A percentile compares a stretch with the other conserved stretches of the same genome.
Evolutionary conservation across 2,797 vertebrate genomes (phyloP).

Genomic region (Mus spretus): DNA sequence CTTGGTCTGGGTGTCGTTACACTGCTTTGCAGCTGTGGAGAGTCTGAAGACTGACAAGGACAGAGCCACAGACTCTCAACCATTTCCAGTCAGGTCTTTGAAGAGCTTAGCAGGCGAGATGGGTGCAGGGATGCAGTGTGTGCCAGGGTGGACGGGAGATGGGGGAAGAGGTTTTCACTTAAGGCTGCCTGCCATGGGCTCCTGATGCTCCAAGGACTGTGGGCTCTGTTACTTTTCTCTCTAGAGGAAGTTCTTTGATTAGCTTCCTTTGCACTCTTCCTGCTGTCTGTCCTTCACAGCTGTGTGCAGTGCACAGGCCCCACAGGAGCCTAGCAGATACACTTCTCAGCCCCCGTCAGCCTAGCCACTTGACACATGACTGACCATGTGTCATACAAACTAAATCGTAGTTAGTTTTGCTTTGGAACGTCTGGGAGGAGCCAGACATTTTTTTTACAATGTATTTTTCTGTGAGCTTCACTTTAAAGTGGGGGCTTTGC

Average conservation of each 20-base stretch:
- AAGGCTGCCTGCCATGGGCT: rapidly evolving
- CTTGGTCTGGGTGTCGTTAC: rapidly evolving
- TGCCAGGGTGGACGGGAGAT: too few relatives aligned
- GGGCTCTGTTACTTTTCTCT: not conserved
- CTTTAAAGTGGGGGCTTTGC: not conserved
- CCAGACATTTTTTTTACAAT: not conserved
- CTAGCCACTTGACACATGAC: rapidly evolving
- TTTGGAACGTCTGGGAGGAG: not conserved
- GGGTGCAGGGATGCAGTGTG: not conserved
- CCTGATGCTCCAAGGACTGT: rapidly evolving
- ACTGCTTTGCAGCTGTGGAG: too few relatives aligned
- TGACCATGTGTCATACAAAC: rapidly evolving
- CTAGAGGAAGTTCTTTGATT: too few relatives aligned
- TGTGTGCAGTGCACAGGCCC: not conserved
- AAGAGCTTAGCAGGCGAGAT: not conserved
- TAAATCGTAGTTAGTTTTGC: rapidly evolving
- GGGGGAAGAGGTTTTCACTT: not conserved
- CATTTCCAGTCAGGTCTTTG: not conserved
- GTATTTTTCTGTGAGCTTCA: not conserved
- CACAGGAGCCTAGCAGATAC: rapidly evolving
- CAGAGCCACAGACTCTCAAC: not conserved
- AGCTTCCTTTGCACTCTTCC: not conserved
- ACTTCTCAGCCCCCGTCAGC: too few relatives aligned
- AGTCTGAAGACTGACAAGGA: not conserved
- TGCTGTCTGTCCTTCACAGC: not conserved